Conservation (phyloP, 2,797 vertebrate species). For the Austrolebias charrua region DNA sequence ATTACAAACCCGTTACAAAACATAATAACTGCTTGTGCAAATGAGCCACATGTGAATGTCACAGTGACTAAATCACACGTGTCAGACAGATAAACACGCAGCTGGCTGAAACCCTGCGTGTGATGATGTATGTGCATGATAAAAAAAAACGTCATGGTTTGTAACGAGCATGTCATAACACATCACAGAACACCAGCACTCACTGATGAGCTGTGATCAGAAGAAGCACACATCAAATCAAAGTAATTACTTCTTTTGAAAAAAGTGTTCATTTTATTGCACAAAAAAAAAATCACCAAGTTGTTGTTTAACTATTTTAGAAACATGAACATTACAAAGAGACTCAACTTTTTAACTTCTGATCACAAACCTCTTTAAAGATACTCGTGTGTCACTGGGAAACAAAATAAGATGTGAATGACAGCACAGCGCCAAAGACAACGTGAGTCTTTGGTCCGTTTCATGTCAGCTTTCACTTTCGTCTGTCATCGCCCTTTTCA, state of each 20-base stretch:
- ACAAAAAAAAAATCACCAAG: not conserved
- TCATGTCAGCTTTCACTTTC: slow-evolving; percentile 51
- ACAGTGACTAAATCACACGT: slow-evolving; percentile 25
- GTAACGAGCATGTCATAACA: slow-evolving; percentile 26
- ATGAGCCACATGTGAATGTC: not conserved
- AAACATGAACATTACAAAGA: not conserved
- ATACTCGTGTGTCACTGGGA: slow-evolving; percentile 13
- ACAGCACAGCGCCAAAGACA: slow-evolving; percentile 37
- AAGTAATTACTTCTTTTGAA: slow-evolving; percentile 33
- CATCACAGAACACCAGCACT: slow-evolving; percentile 36
- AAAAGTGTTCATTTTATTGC: not conserved
- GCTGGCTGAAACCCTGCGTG: slow-evolving; percentile 29
- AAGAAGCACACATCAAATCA: slow-evolving; percentile 11
- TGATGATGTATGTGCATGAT: slow-evolving; percentile 53
- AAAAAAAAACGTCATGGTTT: slow-evolving; percentile 26
- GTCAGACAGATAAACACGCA: slow-evolving; percentile 30
- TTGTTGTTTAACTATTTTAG: not conserved
- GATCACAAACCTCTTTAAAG: slow-evolving; percentile 9
- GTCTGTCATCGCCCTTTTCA: slow-evolving; percentile 70
- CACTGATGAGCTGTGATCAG: slow-evolving; percentile 39
- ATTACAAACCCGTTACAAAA: not conserved
- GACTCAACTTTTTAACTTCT: not conserved
- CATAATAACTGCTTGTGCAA: slow-evolving; percentile 1
- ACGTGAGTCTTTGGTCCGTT: slow-evolving; percentile 40
- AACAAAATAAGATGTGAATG: slow-evolving; percentile 42